Conservation (phyloP, 1,140 invertebrate species). For the Vanessa tameamea region DNA sequence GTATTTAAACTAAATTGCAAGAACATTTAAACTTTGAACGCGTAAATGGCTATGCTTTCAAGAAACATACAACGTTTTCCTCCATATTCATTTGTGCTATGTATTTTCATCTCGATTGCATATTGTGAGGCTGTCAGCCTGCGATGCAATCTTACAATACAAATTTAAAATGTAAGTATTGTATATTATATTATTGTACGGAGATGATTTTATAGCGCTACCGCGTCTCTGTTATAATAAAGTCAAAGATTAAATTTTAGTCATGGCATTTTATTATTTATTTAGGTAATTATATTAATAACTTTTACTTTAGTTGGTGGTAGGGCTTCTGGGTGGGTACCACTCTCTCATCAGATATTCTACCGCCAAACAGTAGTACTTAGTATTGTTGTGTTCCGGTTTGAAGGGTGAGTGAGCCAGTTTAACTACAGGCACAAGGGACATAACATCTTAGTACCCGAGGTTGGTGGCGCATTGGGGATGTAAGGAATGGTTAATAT, state of each 20-base stretch:
- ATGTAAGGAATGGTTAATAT: too few species aligned
- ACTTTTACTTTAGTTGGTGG: too few species aligned
- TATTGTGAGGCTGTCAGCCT: conserved; percentile 3
- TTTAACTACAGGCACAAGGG: too few species aligned
- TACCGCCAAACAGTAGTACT: too few species aligned
- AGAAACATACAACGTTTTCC: background rate
- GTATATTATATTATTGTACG: conserved; percentile 6
- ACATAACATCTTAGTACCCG: too few species aligned
- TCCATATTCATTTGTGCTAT: background rate
- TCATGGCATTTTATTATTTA: background rate
- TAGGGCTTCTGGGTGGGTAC: too few species aligned
- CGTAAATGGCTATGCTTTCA: background rate
- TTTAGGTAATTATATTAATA: too few species aligned
- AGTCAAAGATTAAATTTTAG: background rate
- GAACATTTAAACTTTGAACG: conserved; percentile 5
- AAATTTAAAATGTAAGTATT: background rate
- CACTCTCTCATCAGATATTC: too few species aligned
- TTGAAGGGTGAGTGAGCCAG: too few species aligned
- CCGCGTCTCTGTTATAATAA: background rate
- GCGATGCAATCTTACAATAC: conserved; percentile 15
- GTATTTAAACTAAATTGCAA: conserved; percentile 2
- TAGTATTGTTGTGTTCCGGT: too few species aligned
- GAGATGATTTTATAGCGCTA: background rate
- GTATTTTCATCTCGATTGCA: conserved; percentile 17
- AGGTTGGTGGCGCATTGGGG: too few species aligned